Conservation (phyloP, 2,113 vertebrate genomes). For the Macquaria ambigua region DNA sequence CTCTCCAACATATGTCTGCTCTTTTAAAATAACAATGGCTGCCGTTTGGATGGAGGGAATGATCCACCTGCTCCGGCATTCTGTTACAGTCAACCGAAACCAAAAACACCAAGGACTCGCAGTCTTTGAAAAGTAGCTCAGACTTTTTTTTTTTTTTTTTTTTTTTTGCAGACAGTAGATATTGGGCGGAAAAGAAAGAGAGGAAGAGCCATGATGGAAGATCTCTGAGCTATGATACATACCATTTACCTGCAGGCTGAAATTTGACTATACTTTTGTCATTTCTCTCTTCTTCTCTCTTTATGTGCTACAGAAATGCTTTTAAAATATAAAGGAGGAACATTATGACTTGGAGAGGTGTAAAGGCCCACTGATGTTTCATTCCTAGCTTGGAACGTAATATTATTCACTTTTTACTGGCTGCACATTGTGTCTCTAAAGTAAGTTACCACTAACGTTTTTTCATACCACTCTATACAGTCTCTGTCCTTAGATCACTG, state of each 20-base stretch:
- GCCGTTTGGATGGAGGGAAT: conserved; percentile 72
- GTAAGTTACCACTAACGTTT: conserved; percentile 13
- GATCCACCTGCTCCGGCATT: conserved; percentile 82
- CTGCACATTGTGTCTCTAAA: not conserved
- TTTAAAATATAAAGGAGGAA: not conserved
- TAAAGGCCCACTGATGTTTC: not conserved
- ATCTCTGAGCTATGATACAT: not conserved
- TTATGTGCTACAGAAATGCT: not conserved
- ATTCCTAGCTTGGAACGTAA: not conserved
- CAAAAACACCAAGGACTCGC: conserved; percentile 66
- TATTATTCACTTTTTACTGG: not conserved
- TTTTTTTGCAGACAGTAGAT: conserved; percentile 21
- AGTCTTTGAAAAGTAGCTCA: conserved; percentile 79
- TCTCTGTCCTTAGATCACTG: conserved; percentile 36
- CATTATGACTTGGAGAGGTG: not conserved
- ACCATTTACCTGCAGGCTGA: conserved; percentile 1
- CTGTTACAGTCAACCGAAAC: conserved; percentile 69
- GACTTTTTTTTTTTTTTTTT: conserved; percentile 22
- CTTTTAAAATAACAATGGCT: conserved; percentile 80
- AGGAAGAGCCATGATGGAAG: not conserved
- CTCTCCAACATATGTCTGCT: conserved; percentile 82
- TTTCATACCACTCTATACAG: conserved; percentile 14
- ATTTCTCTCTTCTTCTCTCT: conserved; percentile 5
- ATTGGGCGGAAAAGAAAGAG: not conserved
- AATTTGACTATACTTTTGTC: not conserved